A percentile compares a stretch with the other conserved stretches of the same genome.
These are phyloP conservation scores for Holacanthella duospinosa DNA, from an alignment of 2,888 invertebrate species.

Conservation along the genomic window DNA sequence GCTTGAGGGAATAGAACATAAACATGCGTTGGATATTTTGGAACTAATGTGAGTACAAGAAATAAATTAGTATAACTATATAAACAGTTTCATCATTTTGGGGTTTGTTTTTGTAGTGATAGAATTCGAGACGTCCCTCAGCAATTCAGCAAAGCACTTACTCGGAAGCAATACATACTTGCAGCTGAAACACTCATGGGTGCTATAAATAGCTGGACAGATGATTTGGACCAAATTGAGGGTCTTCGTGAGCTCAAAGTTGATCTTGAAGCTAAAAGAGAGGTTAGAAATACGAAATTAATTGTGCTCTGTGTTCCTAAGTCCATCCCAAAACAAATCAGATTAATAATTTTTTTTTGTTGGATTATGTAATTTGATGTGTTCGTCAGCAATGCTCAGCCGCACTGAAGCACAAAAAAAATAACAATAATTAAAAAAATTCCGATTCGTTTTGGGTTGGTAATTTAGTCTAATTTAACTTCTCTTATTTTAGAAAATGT, in stretches of 20 bases:
- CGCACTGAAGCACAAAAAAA: too few species aligned
- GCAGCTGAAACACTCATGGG: slow-evolving; percentile 71
- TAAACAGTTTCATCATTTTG: slow-evolving; percentile 15
- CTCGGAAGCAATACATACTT: slow-evolving; percentile 68
- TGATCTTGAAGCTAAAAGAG: slow-evolving; percentile 59
- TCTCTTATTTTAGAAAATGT: slow-evolving; percentile 48
- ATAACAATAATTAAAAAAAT: too few species aligned
- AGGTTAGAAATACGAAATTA: too few species aligned
- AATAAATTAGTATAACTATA: not conserved
- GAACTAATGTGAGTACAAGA: slow-evolving; percentile 65
- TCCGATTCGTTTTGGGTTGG: too few species aligned
- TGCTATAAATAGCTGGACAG: slow-evolving; percentile 57
- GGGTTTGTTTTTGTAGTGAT: too few species aligned
- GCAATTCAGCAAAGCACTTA: slow-evolving; percentile 53
- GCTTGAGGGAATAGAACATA: slow-evolving; percentile 92
- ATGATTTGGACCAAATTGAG: slow-evolving; percentile 67
- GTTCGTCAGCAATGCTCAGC: too few species aligned
- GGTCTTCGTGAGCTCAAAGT: slow-evolving; percentile 67
- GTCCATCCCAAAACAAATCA: too few species aligned
- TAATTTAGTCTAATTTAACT: too few species aligned
- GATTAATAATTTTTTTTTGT: too few species aligned
- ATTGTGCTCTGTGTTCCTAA: slow-evolving; percentile 10
- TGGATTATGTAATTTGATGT: too few species aligned
- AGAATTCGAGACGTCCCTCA: slow-evolving; percentile 63
- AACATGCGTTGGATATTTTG: slow-evolving; percentile 73